phyloP scores from a whole-genome alignment of 2,888 invertebrate genomes.

The Hyposoter didymator region DNA sequence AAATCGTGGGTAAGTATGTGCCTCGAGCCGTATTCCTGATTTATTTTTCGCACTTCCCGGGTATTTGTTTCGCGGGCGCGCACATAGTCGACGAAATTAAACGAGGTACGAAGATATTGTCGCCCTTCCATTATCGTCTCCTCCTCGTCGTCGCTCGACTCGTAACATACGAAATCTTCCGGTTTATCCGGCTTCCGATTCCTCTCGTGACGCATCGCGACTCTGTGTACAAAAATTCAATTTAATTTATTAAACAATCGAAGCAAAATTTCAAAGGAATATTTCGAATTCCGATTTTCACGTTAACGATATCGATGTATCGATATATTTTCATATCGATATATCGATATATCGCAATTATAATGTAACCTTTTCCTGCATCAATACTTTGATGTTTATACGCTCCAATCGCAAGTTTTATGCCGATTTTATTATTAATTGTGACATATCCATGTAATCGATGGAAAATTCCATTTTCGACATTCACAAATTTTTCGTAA shows the following conservation, averaged over 20 bases:
- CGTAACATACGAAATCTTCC: slow-evolving; percentile 95
- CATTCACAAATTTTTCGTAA: no score
- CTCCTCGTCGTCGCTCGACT: slow-evolving; percentile 94
- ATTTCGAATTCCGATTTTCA: background rate
- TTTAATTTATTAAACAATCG: background rate
- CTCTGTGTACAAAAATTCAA: slow-evolving; percentile 70
- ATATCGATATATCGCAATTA: background rate
- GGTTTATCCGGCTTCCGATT: slow-evolving; percentile 94
- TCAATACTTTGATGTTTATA: no score
- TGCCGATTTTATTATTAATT: no score
- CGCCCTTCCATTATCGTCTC: slow-evolving; percentile 91
- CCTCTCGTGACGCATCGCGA: slow-evolving; percentile 87
- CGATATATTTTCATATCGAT: background rate
- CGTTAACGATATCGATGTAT: background rate
- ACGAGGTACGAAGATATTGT: slow-evolving; percentile 91
- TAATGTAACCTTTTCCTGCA: background rate
- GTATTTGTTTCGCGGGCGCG: slow-evolving; percentile 91
- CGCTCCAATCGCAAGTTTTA: no score
- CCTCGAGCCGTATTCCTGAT: slow-evolving; percentile 92
- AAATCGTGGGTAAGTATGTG: slow-evolving; percentile 96
- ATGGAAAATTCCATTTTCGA: no score
- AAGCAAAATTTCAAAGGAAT: background rate
- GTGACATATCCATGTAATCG: no score
- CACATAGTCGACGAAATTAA: slow-evolving; percentile 94
- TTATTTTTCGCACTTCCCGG: slow-evolving; percentile 89